These are phyloP conservation scores for Gymnobelideus leadbeateri DNA, from an alignment of 2,113 vertebrate species.

Conservation along the genomic window DNA sequence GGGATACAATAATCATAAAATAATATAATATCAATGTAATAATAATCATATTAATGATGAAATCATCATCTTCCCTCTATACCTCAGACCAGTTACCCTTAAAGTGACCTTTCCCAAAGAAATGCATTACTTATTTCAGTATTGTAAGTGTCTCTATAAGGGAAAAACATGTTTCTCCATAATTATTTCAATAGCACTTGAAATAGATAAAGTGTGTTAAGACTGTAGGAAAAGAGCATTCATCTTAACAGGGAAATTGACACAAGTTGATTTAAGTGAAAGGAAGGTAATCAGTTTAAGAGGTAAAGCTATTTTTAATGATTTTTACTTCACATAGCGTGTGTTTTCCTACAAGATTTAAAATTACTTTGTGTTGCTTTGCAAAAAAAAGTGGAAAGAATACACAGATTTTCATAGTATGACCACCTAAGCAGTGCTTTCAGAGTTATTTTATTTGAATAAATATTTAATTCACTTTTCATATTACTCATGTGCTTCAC, in stretches of 20 bases:
- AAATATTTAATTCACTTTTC: constrained; percentile 65
- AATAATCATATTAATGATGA: too few species aligned
- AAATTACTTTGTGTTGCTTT: constrained; percentile 31
- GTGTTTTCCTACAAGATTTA: constrained; percentile 56
- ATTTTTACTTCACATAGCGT: not conserved
- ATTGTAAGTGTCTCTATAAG: constrained; percentile 22
- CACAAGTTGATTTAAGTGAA: constrained; percentile 52
- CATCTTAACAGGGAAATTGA: constrained; percentile 1
- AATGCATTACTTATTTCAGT: not conserved
- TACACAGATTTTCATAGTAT: constrained; percentile 11
- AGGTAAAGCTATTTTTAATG: constrained; percentile 34
- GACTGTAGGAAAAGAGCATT: not conserved
- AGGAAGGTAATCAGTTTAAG: constrained; percentile 42
- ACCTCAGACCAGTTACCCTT: not conserved
- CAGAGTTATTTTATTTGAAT: constrained; percentile 54
- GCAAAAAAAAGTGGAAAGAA: constrained; percentile 2
- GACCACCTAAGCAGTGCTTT: constrained; percentile 19
- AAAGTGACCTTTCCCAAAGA: not conserved
- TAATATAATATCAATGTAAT: too few species aligned
- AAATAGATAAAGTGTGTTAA: constrained; percentile 44
- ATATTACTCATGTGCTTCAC: constrained; percentile 31
- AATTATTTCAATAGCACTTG: constrained; percentile 22
- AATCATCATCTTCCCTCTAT: not conserved
- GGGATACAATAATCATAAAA: not conserved
- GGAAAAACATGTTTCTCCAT: constrained; percentile 23